Evolutionary conservation across 2,888 invertebrate species (phyloP).

Genomic region (Liopterus haemorrhoidalis): DNA sequence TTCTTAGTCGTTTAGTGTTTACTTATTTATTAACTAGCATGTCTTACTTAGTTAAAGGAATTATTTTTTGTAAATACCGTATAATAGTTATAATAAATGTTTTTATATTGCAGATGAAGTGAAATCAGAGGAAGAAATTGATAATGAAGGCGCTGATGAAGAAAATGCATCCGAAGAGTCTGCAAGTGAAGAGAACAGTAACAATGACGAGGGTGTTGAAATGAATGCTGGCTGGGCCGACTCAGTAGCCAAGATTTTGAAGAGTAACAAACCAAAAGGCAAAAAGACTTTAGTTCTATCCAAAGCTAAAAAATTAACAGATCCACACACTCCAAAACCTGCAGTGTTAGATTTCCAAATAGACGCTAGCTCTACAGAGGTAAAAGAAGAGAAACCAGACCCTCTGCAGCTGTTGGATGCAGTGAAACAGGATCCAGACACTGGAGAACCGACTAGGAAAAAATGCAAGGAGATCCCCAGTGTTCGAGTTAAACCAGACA

Average conservation of each 20-base stretch:
- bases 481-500: conserved; percentile 68
- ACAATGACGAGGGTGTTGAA: conserved; percentile 28
- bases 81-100: too few species aligned
- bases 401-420: conserved; percentile 26
- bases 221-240: conserved; percentile 75
- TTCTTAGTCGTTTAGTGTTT: too few species aligned
- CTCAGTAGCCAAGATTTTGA: conserved; percentile 72
- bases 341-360: conserved; percentile 60
- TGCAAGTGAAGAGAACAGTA: conserved; percentile 12
- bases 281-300: conserved; percentile 72
- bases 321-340: conserved; percentile 46
- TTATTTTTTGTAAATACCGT: too few species aligned
- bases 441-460: conserved; percentile 32
- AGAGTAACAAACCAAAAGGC: conserved; percentile 65
- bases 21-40: too few species aligned
- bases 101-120: too few species aligned
- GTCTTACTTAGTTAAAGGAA: too few species aligned
- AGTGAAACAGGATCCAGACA: conserved; percentile 21
- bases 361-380: conserved; percentile 49
- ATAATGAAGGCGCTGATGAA: conserved; percentile 37
- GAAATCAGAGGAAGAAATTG: conserved; percentile 16
- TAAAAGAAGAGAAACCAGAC: conserved; percentile 47
- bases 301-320: conserved; percentile 68
- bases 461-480: conserved; percentile 55
- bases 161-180: conserved; percentile 40